Evolutionary conservation across 1,140 invertebrate genomes (phyloP).

Genomic region (Drosophila truncata): DNA sequence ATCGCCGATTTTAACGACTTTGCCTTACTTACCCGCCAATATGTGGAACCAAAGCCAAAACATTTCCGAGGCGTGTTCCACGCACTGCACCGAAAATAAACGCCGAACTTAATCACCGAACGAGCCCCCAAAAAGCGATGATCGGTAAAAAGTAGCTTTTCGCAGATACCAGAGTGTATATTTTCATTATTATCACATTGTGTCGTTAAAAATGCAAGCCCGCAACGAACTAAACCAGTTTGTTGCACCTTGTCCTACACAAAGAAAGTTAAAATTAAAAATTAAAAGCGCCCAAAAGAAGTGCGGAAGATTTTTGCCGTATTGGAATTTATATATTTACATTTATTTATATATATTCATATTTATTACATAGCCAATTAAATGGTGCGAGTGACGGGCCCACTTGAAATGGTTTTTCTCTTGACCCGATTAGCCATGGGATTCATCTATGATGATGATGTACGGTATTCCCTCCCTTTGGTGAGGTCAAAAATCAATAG

Average conservation of each 20-base stretch:
- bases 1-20: conserved; percentile 58
- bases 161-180: conserved; percentile 48
- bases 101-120: conserved; percentile 69
- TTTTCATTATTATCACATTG: conserved; percentile 62
- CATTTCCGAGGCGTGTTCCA: conserved; percentile 69
- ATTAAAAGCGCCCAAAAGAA: conserved; percentile 64
- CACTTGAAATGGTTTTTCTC: conserved; percentile 66
- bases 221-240: conserved; percentile 57
- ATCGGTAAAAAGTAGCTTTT: conserved; percentile 50
- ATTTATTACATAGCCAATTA: conserved; percentile 34
- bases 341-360: conserved; percentile 30
- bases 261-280: conserved; percentile 81
- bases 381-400: conserved; percentile 61
- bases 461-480: not conserved
- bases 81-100: conserved; percentile 55
- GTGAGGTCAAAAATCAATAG: conserved; percentile 67
- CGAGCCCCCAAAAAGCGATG: conserved; percentile 73
- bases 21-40: conserved; percentile 67
- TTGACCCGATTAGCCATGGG: conserved; percentile 64
- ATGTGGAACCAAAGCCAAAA: conserved; percentile 35
- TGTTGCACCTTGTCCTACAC: conserved; percentile 49
- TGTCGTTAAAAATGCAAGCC: conserved; percentile 60
- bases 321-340: conserved; percentile 31
- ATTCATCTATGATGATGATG: not conserved
- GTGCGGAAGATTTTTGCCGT: conserved; percentile 41